Evolutionary conservation across 2,888 invertebrate genomes (phyloP).

Genomic region (Drosophila tanythrix): DNA sequence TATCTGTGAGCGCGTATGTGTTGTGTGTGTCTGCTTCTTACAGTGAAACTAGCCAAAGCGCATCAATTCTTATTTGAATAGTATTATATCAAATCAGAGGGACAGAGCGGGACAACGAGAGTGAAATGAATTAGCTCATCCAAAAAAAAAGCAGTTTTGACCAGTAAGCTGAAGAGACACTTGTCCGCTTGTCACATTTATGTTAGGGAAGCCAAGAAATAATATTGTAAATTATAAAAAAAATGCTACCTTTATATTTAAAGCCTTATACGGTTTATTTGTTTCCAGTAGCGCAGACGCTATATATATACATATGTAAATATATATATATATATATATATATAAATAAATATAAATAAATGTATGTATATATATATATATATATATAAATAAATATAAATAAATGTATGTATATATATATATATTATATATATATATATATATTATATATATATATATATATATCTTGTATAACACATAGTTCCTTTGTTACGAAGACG

Average conservation of each 20-base stretch:
- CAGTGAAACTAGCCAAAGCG: constrained; percentile 43
- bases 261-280: neutral
- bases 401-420: constrained; percentile 7
- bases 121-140: constrained; percentile 52
- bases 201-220: neutral
- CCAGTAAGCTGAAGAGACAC: constrained; percentile 38
- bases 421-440: too few relatives aligned
- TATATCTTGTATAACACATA: neutral
- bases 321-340: constrained; percentile 5
- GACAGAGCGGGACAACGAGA: constrained; percentile 18
- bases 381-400: neutral
- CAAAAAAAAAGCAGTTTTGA: constrained; percentile 45
- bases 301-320: constrained; percentile 5
- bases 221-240: neutral
- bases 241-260: neutral
- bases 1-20: neutral
- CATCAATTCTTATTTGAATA: constrained; percentile 24
- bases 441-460: neutral
- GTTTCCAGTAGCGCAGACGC: neutral
- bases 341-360: too few relatives aligned
- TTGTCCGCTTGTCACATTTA: constrained; percentile 19
- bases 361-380: constrained; percentile 4
- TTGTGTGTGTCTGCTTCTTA: constrained; percentile 9
- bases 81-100: constrained; percentile 19
- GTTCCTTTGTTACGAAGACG: constrained; percentile 1